Evolutionary conservation across 2,888 invertebrate species (phyloP).

Genomic region (Adelphocoris suturalis): DNA sequence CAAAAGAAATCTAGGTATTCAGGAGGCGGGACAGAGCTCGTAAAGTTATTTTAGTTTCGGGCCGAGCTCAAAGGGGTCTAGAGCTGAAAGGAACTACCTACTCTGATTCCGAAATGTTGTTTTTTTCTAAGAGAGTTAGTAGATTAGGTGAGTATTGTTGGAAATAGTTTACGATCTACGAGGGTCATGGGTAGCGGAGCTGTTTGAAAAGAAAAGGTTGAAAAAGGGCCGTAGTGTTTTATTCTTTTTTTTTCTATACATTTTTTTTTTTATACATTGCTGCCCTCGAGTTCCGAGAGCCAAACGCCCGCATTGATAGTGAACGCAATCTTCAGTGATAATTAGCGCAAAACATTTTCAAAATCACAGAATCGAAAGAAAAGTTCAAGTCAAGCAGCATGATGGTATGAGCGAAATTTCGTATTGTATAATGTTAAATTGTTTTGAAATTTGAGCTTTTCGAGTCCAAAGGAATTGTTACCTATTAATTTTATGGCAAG

Average conservation of each 20-base stretch:
- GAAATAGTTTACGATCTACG: conserved; percentile 57
- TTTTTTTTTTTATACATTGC: neutral
- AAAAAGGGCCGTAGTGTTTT: neutral
- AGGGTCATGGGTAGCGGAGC: conserved; percentile 7
- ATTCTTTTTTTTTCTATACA: neutral
- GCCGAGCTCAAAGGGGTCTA: conserved; percentile 51
- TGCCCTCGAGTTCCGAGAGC: too few relatives aligned
- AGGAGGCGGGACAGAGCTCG: conserved; percentile 34
- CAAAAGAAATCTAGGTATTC: conserved; percentile 46
- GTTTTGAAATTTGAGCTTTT: too few relatives aligned
- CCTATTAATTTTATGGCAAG: too few relatives aligned
- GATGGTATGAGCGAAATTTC: too few relatives aligned
- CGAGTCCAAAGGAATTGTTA: too few relatives aligned
- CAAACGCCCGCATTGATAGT: too few relatives aligned
- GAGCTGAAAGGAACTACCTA: conserved; percentile 17
- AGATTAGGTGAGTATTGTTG: conserved; percentile 57
- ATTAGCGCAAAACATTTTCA: too few relatives aligned
- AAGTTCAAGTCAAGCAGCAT: too few relatives aligned
- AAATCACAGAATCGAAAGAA: too few relatives aligned
- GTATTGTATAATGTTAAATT: too few relatives aligned
- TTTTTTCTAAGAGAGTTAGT: conserved; percentile 15
- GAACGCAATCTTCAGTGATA: too few relatives aligned
- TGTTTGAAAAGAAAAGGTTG: conserved; percentile 45
- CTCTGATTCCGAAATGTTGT: conserved; percentile 25
- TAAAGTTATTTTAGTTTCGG: conserved; percentile 59